phyloP scores from a whole-genome alignment of 2,797 vertebrate genomes.

The Lepilemur septentrionalis region DNA sequence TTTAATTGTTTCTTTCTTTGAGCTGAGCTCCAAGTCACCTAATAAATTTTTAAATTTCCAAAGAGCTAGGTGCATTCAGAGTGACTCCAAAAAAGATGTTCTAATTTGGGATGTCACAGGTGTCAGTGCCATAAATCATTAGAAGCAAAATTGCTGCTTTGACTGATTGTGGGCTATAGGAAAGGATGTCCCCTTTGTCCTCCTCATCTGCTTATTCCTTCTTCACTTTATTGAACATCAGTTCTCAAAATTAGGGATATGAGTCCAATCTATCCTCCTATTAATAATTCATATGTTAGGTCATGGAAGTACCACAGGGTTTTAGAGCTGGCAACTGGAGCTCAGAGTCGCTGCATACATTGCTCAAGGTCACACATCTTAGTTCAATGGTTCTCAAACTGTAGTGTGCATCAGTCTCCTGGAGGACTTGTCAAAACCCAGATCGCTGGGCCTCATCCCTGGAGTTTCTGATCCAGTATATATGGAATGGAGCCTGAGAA shows the following conservation, averaged over 20 bases:
- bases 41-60: constrained; percentile 70
- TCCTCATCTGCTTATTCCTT: constrained; percentile 7
- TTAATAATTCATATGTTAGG: constrained; percentile 59
- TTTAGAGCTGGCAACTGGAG: neutral
- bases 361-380: constrained; percentile 4
- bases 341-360: neutral
- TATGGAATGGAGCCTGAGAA: neutral
- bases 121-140: constrained; percentile 6
- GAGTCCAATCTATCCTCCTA: neutral
- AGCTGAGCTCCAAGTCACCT: constrained; percentile 39
- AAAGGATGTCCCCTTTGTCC: neutral
- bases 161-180: neutral
- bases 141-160: neutral
- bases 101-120: constrained; percentile 38
- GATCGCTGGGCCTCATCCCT: neutral
- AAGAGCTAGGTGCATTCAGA: constrained; percentile 39
- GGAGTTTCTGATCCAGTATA: neutral
- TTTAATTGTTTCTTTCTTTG: constrained; percentile 66
- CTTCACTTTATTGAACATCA: neutral
- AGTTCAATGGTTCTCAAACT: neutral
- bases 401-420: neutral
- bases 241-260: constrained; percentile 26
- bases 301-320: neutral
- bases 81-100: constrained; percentile 29
- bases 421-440: neutral